Evolutionary conservation across 2,797 vertebrate species (phyloP).

Genomic region (Spea hammondii): DNA sequence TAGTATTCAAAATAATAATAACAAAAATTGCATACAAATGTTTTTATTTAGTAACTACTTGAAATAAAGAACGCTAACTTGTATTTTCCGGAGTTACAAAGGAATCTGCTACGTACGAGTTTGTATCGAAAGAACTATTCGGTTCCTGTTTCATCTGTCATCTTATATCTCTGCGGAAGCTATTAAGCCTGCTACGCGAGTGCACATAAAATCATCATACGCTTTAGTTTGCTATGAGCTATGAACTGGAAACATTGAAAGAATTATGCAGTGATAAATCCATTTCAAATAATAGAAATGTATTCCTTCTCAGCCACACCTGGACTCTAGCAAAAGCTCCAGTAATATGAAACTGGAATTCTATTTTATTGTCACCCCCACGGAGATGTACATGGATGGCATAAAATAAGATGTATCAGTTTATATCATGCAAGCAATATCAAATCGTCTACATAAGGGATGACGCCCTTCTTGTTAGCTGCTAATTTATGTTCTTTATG

Average conservation of each 20-base stretch:
- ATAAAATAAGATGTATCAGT: not conserved
- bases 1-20: too few species aligned
- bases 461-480: not conserved
- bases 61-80: too few species aligned
- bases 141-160: too few species aligned
- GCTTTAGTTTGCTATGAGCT: not conserved
- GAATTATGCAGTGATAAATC: not conserved
- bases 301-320: constrained; percentile 14
- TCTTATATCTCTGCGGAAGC: too few species aligned
- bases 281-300: constrained; percentile 15
- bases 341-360: not conserved
- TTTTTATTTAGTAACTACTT: too few species aligned
- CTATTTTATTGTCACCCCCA: constrained; percentile 8
- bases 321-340: constrained; percentile 10
- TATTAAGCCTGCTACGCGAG: too few species aligned
- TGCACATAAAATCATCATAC: too few species aligned
- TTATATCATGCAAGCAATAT: not conserved
- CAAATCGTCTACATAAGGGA: not conserved
- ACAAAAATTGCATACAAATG: too few species aligned
- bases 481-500: not conserved
- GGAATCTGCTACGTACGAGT: too few species aligned
- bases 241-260: not conserved
- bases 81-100: too few species aligned
- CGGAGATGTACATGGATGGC: not conserved
- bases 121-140: too few species aligned